Evolutionary conservation across 2,797 vertebrate genomes (phyloP), one percentile per base, ranked within the genome.

Genomic region (Danio tinwini): DNA sequence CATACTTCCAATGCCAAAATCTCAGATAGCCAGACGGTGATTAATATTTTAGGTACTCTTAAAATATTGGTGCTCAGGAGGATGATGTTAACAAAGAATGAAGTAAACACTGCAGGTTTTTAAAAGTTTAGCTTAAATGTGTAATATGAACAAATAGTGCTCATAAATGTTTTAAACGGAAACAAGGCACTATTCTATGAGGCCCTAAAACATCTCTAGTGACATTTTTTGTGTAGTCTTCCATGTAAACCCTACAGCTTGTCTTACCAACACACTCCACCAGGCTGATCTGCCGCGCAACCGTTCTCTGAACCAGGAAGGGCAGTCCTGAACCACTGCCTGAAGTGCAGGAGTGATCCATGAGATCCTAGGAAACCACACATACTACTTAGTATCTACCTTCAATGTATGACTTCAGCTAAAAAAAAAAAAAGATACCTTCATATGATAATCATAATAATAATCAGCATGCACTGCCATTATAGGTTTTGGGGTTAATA

Each of bases 221-320:
- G 59, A 63, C 11, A 39, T n/a, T 14, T 68, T 11, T 7, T 21
- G 21, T 13, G 29, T 12, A 55, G 69, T 70, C 47, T 8, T 13
- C 14, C 52, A 29, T 6, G 45, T 47, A 0, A 21, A 3, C 29
- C 29, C 45, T 10, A 45, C 8, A 9, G 3, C 40, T 1, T 62
- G 44, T 85, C 93, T 6, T 78, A 95, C 94, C 94, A 1, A 95
- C 93, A 86, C 94, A 95, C 89, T 95, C 94, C 85, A 95, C 62
- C 86, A 95, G 88, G 82, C 94, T 95, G 77, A 95, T 95, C 90
- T 95, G 94, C 68, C 94, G 84, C 50, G 94, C 94, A 80, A 95
- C 94, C 0, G 94, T 95, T 85, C 94, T 93, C 89, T 95, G 94
- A 64, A 95, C 94, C 4, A 95, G 92, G 87, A 95, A 95, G 21